phyloP scores from a whole-genome alignment of 2,888 invertebrate species.

The Phortica okadai region DNA sequence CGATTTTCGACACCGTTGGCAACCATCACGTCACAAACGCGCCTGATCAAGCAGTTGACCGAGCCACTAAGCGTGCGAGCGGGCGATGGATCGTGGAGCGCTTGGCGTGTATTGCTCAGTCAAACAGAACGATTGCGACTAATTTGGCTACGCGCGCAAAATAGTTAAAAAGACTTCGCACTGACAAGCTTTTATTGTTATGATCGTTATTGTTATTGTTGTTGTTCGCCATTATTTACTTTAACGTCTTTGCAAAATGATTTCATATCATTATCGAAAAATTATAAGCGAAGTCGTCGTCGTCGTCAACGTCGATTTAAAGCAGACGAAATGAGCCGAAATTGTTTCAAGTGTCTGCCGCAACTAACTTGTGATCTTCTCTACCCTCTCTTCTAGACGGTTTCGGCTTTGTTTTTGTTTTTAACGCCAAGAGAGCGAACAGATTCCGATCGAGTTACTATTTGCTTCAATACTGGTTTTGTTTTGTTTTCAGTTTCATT shows the following conservation, averaged over 20 bases:
- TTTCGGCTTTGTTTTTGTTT: no score
- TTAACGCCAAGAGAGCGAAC: no score
- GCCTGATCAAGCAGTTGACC: not conserved
- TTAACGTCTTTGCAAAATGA: slow-evolving; percentile 41
- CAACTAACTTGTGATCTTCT: no score
- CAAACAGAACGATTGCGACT: slow-evolving; percentile 21
- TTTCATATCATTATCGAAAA: slow-evolving; percentile 33
- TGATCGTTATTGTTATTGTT: not conserved
- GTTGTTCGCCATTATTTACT: slow-evolving; percentile 1
- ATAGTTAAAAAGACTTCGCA: slow-evolving; percentile 3
- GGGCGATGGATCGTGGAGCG: not conserved
- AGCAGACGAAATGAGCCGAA: not conserved
- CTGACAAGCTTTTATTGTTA: not conserved
- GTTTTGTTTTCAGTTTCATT: no score
- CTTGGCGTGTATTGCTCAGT: slow-evolving; percentile 10
- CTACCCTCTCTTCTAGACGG: no score
- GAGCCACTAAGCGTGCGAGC: not conserved
- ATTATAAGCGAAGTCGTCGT: not conserved
- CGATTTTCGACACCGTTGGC: slow-evolving; percentile 2
- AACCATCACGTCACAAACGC: not conserved
- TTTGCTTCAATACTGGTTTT: no score
- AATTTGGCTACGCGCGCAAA: not conserved
- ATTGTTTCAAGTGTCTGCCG: not conserved
- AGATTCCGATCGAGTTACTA: no score
- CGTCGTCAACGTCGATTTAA: not conserved